Evolutionary conservation across 2,113 vertebrate genomes (phyloP), one percentile per base, ranked within the genome.

Genomic region (Sinosuthora webbiana): DNA sequence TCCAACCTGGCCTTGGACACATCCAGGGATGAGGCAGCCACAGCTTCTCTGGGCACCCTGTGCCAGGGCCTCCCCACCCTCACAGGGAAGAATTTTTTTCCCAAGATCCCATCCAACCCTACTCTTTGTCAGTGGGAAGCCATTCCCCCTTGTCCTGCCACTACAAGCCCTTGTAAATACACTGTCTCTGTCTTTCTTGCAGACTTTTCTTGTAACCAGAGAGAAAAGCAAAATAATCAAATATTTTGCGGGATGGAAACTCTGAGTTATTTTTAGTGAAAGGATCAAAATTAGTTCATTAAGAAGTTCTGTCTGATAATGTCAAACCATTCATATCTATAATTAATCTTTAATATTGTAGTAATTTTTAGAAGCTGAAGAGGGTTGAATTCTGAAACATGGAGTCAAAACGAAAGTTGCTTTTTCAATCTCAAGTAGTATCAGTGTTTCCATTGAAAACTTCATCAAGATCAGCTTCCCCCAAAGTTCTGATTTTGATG

Each of bases 391-490:
- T 78, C 76, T 78, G 94, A 95, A 92, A 83, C 55, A 30, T 45
- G 39, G 82, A 95, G 92, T 97, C 92, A 97, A 92, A 97, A 90
- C 92, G 96, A 96, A 95, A 97, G 92, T 93, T 6, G 1, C 90
- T 81, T 50, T 90, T 94, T 96, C 90, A 90, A 50, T 92, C 83
- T 89, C 52, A 45, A 92, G 75, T 59, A 90, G 16, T 88, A 86
- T 50, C 76, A 78, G 67, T 3, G 5, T 89, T 96, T 96, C 95
- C 41, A 0, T 42, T 74, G 86, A 96, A 95, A 96, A 74, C 68
- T 94, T 87, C 52, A 87, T 76, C 68, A 77, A 93, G 68, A 92
- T 37, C 10, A 95, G 86, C 68, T 95, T 81, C 35, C 90, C 76
- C 87, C 87, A 15, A 77, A 93, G 87, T 73, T 74, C 71, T 77